Evolutionary conservation across 2,113 vertebrate genomes (phyloP), one percentile per base, ranked within the genome.

Genomic region (Tachuris rubrigastra): DNA sequence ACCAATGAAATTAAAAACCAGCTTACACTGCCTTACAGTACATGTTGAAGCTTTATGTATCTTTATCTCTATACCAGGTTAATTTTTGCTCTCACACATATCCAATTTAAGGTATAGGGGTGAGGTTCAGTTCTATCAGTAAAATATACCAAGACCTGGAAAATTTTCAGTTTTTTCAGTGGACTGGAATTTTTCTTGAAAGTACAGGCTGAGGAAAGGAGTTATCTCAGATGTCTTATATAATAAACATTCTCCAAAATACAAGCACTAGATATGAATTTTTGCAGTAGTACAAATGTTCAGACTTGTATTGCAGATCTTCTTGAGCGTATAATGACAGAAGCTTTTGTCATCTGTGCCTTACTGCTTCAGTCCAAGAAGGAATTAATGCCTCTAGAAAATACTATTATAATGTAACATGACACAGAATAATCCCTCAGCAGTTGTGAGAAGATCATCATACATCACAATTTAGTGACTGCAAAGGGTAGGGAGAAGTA

Each of bases 311-410:
- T 5, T 75, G 66, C 19, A 94, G 68, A 85, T 50, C 30, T 53
- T 92, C 59, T 60, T 82, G 42, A 91, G 39, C 72, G n/a, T 75
- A 39, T 53, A 92, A 86, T 30, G 84, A 72, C 28, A 83, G 75
- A 90, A 93, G 42, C 33, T 82, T 83, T 92, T 95, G 59, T 91
- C 37, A 75, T 60, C 69, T 87, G 41, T 59, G 25, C 8, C 58
- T 93, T 91, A 33, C 35, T 39, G 55, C 41, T 90, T 96, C 9
- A 46, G 62, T 56, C 63, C 60, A 92, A 63, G 37, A 46, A 90
- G n/a, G 30, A 94, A 95, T 91, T 63, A 79, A 74, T 79, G 56
- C 2, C 39, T 37, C 46, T 87, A 49, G 60, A 97, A 94, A 95
- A 89, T 42, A 44, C 8, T 83, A 42, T 93, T 92, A 46, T 66